A percentile compares a stretch with the other conserved stretches of the same genome.
Evolutionary conservation across 2,113 vertebrate species (phyloP).

Genomic region (Rhinolophus ferrumequinum): DNA sequence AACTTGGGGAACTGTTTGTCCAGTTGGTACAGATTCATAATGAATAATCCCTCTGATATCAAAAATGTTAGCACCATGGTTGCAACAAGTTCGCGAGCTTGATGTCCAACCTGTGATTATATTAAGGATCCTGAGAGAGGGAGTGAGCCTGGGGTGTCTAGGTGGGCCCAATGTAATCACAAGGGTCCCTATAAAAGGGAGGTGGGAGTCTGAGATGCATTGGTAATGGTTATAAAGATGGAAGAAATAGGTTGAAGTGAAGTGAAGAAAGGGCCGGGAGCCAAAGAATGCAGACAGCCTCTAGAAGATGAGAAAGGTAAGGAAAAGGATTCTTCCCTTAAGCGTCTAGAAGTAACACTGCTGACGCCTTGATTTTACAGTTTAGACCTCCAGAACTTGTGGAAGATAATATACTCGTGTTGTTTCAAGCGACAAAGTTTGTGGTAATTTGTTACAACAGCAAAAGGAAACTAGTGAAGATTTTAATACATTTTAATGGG

Average conservation of each 20-base stretch:
- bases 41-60: too few relatives aligned
- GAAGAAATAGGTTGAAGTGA: neutral
- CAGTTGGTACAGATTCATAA: too few relatives aligned
- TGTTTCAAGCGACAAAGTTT: neutral
- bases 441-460: neutral
- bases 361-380: neutral
- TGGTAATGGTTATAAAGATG: neutral
- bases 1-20: too few relatives aligned
- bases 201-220: neutral
- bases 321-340: neutral
- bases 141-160: neutral
- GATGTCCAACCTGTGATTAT: neutral
- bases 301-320: neutral
- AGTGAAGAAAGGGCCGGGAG: neutral
- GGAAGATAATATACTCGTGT: neutral
- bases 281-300: neutral
- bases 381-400: neutral
- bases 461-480: neutral
- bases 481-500: neutral
- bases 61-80: too few relatives aligned
- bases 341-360: neutral
- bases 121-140: neutral
- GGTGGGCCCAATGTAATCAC: neutral
- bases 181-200: neutral
- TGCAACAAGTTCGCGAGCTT: too few relatives aligned